Evolutionary conservation across 1,140 invertebrate species (phyloP).

Genomic region (Heliconius melpomene): DNA sequence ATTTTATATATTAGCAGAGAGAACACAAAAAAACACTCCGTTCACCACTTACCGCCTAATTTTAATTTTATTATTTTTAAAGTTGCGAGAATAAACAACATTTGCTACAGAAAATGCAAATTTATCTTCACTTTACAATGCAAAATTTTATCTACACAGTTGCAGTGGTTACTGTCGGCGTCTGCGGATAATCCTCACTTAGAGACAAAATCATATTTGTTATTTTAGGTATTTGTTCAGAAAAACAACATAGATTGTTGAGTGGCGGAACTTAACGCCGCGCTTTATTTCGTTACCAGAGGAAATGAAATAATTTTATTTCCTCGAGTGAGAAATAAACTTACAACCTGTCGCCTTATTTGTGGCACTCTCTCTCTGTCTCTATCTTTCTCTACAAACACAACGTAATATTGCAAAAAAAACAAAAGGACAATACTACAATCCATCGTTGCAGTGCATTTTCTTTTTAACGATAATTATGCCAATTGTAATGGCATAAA

Average conservation of each 20-base stretch:
- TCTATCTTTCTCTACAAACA: too few species aligned
- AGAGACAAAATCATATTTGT: too few species aligned
- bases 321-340: too few species aligned
- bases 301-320: not conserved
- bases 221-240: too few species aligned
- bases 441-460: constrained; percentile 1
- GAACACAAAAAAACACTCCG: too few species aligned
- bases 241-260: too few species aligned
- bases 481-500: constrained; percentile 15
- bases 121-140: not conserved
- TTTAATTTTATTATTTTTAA: not conserved
- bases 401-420: not conserved
- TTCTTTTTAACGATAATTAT: constrained; percentile 16
- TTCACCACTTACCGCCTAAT: too few species aligned
- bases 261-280: too few species aligned
- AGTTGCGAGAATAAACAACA: not conserved
- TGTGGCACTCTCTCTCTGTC: not conserved
- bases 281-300: too few species aligned
- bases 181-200: not conserved
- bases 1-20: too few species aligned
- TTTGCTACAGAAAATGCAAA: not conserved
- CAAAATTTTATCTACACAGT: not conserved
- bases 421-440: not conserved
- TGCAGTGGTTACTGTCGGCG: not conserved
- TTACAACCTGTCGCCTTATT: not conserved